Conservation (phyloP, 2,888 invertebrate genomes). For the Xestia xanthographa region DNA sequence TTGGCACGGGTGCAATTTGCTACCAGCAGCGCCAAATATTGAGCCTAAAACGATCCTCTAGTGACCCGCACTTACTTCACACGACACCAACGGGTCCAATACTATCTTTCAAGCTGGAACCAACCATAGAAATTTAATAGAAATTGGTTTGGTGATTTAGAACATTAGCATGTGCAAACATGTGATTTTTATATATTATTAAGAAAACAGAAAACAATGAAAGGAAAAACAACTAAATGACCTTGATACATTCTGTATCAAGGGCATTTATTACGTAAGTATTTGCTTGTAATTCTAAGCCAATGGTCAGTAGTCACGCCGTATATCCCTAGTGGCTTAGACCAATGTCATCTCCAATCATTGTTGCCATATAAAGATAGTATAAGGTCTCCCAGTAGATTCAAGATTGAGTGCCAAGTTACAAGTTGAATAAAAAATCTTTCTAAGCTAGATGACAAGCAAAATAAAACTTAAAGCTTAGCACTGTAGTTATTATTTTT, state of each 20-base stretch:
- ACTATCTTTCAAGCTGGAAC: neutral
- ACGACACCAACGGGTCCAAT: neutral
- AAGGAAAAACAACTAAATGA: too few species aligned
- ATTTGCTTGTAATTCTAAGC: constrained; percentile 24
- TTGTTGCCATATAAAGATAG: neutral
- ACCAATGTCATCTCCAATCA: constrained; percentile 16
- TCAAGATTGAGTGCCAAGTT: neutral
- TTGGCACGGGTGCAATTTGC: too few species aligned
- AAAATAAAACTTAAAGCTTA: neutral
- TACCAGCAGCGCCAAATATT: too few species aligned
- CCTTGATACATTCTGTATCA: too few species aligned
- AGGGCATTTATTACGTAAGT: neutral
- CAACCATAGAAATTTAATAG: neutral
- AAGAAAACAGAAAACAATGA: neutral
- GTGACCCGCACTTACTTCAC: too few species aligned
- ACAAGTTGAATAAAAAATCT: neutral
- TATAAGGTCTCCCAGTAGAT: neutral
- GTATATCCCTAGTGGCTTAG: neutral
- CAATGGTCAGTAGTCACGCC: neutral
- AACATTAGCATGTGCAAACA: too few species aligned
- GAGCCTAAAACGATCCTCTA: too few species aligned
- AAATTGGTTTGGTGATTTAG: too few species aligned
- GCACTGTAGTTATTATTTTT: too few species aligned
- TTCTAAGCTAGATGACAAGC: neutral
- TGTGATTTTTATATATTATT: too few species aligned